Evolutionary conservation across 2,888 invertebrate genomes (phyloP).

Genomic region (Teinopalpus imperialis): DNA sequence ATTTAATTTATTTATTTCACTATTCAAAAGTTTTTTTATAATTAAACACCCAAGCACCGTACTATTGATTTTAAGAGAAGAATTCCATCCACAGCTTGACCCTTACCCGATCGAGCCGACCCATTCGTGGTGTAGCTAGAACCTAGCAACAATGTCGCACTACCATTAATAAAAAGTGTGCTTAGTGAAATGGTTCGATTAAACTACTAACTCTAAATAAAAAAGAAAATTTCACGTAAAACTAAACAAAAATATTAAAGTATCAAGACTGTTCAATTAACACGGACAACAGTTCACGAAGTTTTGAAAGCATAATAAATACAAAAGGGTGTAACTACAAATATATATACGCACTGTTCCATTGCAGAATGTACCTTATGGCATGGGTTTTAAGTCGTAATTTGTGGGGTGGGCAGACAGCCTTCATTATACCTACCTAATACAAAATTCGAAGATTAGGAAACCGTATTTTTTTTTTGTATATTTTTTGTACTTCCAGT

Average conservation of each 20-base stretch:
- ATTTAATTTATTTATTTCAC: too few species aligned
- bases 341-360: slow-evolving; percentile 32
- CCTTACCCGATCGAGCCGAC: too few species aligned
- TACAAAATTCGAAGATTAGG: slow-evolving; percentile 76
- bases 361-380: slow-evolving; percentile 39
- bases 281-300: slow-evolving; percentile 62
- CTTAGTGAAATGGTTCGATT: too few species aligned
- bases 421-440: slow-evolving; percentile 72
- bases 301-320: slow-evolving; percentile 51
- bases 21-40: too few species aligned
- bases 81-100: too few species aligned
- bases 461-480: slow-evolving; percentile 55
- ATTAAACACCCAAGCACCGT: too few species aligned
- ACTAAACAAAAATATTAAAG: slow-evolving; percentile 45
- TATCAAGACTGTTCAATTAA: slow-evolving; percentile 48
- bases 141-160: too few species aligned
- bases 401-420: slow-evolving; percentile 41
- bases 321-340: slow-evolving; percentile 52
- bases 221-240: too few species aligned
- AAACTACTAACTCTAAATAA: too few species aligned
- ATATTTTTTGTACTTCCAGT: slow-evolving; percentile 41
- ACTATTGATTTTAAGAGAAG: too few species aligned
- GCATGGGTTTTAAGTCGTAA: slow-evolving; percentile 25
- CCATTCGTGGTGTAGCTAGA: too few species aligned
- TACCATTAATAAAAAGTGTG: too few species aligned